Base-by-base conservation (phyloP, 2,113 vertebrate genomes). In the Syngnathus typhle region DNA sequence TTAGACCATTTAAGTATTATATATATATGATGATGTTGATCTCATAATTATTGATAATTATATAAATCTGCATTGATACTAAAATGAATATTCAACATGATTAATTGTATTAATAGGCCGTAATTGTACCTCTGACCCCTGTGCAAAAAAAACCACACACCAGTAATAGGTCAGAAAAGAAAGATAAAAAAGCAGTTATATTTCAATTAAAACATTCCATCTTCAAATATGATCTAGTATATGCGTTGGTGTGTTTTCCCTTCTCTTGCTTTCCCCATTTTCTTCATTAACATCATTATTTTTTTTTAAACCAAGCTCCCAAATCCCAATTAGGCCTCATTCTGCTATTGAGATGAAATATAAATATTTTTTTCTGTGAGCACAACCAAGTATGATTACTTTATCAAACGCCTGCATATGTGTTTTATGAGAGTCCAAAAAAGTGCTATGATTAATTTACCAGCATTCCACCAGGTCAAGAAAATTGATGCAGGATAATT, bases 401-500 rank as follows among this genome's bases (percentile, higher is more conserved):
- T 92, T 90, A 91, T 92, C 90, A 91, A 90, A 91, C 79, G 88
- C 52, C 73, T 87, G 89, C 84, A 83, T 89, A 85, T 91, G 89
- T 89, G 79, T 85, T 44, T 69, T 85, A 84, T 75, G 74, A 68
- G 71, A 70, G 75, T 70, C 68, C 70, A 79, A 72, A 70, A 78
- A 74, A 79, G 70, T 81, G 70, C 66, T 82, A 90, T 92, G 88
- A 90, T 92, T 92, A 92, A 92, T 92, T 91, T 89, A 92, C 82
- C 85, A 88, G 87, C 83, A 74, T 88, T 91, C 89, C 82, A 67
- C 86, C 84, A 88, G 91, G 91, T 91, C 91, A 91, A 89, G 88
- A 81, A 89, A 88, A 89, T 89, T 92, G 90, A 92, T 92, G 89
- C 89, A 78, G 86, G 84, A 87, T 92, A 92, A 92, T 92, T 92